phyloP scores from a whole-genome alignment of 2,797 vertebrate genomes.

The Micromesistius poutassou region DNA sequence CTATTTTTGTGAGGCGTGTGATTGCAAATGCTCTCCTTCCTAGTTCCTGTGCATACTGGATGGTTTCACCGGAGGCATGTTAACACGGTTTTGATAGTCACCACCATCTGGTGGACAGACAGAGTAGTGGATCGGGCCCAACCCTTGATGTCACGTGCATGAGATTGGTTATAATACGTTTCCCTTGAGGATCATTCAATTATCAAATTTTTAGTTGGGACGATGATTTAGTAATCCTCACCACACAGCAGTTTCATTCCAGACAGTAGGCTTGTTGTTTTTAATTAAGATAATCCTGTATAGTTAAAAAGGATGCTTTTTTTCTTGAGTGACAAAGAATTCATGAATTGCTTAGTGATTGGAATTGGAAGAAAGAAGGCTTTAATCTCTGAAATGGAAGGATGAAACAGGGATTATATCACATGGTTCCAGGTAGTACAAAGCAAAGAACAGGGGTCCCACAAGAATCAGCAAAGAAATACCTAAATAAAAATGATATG shows the following conservation, averaged over 20 bases:
- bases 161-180: no score
- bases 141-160: no score
- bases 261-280: no score
- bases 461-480: not conserved
- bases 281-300: no score
- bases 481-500: not conserved
- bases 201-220: no score
- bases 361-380: not conserved
- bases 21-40: no score
- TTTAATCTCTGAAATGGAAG: not conserved
- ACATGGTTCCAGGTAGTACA: not conserved
- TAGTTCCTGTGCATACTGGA: not conserved
- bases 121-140: not conserved
- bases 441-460: not conserved
- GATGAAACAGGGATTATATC: constrained; percentile 52
- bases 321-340: not conserved
- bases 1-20: no score
- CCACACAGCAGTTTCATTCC: no score
- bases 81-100: not conserved
- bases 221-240: no score
- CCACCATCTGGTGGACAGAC: not conserved
- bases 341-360: not conserved
- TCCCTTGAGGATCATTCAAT: no score
- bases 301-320: not conserved
- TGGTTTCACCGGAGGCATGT: not conserved